A percentile compares a stretch with the other conserved stretches of the same genome.
These are phyloP conservation scores for Enteromius anoplus DNA, from an alignment of 2,797 vertebrate genomes.

Conservation along the genomic window DNA sequence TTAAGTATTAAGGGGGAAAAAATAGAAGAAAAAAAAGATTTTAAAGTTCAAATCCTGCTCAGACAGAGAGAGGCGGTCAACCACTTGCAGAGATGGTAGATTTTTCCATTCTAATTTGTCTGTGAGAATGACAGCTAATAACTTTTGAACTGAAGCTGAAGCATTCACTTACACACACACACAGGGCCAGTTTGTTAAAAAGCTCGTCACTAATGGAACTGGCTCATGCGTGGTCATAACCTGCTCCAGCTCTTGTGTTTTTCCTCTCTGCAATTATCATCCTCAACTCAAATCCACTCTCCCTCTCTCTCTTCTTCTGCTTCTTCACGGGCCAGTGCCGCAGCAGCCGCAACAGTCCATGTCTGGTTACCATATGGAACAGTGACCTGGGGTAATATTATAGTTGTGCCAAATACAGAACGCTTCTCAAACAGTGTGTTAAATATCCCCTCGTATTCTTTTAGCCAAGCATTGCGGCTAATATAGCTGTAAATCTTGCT, in stretches of 20 bases:
- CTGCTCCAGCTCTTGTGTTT: conserved; percentile 38
- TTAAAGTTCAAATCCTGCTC: conserved; percentile 34
- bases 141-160: conserved; percentile 48
- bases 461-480: conserved; percentile 3
- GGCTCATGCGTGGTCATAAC: conserved; percentile 48
- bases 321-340: conserved; percentile 21
- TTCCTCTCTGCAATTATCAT: conserved; percentile 48
- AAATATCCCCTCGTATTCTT: conserved; percentile 27
- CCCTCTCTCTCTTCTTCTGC: conserved; percentile 2
- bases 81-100: conserved; percentile 44
- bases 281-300: conserved; percentile 43
- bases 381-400: conserved; percentile 48
- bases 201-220: conserved; percentile 42
- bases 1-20: neutral
- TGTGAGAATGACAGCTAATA: conserved; percentile 55
- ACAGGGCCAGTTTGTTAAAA: conserved; percentile 35
- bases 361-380: conserved; percentile 52
- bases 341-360: conserved; percentile 26
- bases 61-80: conserved; percentile 42
- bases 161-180: conserved; percentile 24
- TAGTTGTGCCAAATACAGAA: conserved; percentile 44
- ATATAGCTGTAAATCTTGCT: conserved; percentile 20
- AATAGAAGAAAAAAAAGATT: neutral
- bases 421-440: conserved; percentile 11
- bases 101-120: conserved; percentile 55